Conservation (phyloP, 2,888 invertebrate species). For the Amiota mariae region DNA sequence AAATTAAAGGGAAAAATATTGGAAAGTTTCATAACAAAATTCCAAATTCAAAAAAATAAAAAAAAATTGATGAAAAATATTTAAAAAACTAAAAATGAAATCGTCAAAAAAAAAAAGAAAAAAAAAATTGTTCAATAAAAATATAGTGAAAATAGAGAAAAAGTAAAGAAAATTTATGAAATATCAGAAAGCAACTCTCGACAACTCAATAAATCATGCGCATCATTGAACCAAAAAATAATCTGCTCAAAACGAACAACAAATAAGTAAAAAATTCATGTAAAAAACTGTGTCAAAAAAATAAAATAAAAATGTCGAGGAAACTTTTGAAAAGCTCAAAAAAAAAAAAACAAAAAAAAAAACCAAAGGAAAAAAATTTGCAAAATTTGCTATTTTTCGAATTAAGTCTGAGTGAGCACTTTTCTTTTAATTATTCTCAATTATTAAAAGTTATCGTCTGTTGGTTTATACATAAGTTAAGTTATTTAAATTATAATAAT, state of each 20-base stretch:
- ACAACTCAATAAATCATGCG: slow-evolving; percentile 7
- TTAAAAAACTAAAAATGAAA: no score
- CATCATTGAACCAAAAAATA: slow-evolving; percentile 25
- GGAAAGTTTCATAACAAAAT: slow-evolving; percentile 15
- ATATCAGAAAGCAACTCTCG: no score
- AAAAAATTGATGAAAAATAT: no score
- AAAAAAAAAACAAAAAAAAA: slow-evolving; percentile 2
- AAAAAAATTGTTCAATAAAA: no score
- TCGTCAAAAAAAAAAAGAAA: no score
- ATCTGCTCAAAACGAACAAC: slow-evolving; percentile 16
- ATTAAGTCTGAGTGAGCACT: slow-evolving; percentile 6
- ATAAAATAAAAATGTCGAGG: neutral
- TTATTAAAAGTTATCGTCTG: no score
- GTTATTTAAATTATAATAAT: no score
- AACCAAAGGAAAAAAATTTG: neutral
- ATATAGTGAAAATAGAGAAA: no score
- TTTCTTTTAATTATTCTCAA: neutral
- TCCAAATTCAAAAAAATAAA: neutral
- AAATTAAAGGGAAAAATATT: neutral
- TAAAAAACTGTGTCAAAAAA: neutral
- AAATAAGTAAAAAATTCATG: slow-evolving; percentile 14
- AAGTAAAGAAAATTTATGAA: no score
- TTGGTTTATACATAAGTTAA: no score
- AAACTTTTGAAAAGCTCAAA: slow-evolving; percentile 8
- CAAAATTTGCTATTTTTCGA: slow-evolving; percentile 8